Evolutionary conservation across 1,140 invertebrate genomes (phyloP).

Genomic region (Habropoda laboriosa): DNA sequence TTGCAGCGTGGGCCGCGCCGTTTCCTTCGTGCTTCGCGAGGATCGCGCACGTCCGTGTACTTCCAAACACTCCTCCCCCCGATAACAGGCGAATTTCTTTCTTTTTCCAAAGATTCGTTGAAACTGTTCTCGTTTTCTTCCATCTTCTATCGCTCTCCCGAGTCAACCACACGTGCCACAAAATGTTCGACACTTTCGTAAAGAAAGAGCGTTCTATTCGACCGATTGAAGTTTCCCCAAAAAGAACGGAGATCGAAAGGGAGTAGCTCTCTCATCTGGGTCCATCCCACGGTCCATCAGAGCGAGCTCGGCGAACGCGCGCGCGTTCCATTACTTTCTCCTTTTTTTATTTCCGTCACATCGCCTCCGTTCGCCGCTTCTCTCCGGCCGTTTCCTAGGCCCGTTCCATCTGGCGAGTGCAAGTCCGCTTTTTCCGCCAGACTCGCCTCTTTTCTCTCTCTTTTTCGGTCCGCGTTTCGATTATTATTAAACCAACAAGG

Average conservation of each 20-base stretch:
- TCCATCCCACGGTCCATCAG: constrained; percentile 2
- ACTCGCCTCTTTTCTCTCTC: neutral
- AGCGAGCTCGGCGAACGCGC: neutral
- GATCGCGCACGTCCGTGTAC: neutral
- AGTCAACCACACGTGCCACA: no score
- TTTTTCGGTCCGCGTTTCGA: constrained; percentile 20
- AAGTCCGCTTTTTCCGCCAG: neutral
- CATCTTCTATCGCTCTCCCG: no score
- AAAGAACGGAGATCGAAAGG: no score
- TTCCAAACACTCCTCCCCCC: no score
- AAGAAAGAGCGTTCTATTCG: no score
- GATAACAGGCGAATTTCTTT: neutral
- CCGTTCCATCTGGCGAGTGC: constrained; percentile 19
- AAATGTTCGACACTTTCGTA: no score
- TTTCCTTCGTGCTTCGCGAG: neutral
- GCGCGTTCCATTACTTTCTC: constrained; percentile 31
- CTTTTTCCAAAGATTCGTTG: no score
- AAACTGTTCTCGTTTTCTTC: no score
- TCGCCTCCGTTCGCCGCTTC: constrained; percentile 17
- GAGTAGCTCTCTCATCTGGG: no score
- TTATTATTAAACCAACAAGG: neutral
- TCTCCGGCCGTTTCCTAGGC: constrained; percentile 2
- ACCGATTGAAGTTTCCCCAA: no score
- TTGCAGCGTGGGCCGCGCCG: neutral
- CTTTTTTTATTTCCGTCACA: constrained; percentile 26